Evolutionary conservation across 1,140 invertebrate genomes (phyloP), one percentile per base, ranked within the genome.

Genomic region (Cydia amplana): DNA sequence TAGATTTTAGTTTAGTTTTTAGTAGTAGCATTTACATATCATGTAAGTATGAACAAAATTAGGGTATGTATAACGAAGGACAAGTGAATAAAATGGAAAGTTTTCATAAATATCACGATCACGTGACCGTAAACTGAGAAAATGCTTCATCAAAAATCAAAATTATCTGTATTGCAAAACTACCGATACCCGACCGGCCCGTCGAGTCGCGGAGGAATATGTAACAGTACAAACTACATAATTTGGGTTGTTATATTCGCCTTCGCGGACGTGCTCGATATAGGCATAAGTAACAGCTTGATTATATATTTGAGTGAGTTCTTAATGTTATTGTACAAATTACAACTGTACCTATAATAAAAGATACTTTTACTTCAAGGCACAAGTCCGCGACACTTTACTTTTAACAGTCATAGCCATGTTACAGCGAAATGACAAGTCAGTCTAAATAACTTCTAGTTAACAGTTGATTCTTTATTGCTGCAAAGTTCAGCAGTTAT

Each of bases 111-210:
- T 60, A 60, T 23, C 20, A 60, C 10, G 28, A 67, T 70, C 65
- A 70, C 32, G n/a, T 6, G 28, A 36, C 18, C 9, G 65, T 16
- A 70, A 18, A 18, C 28, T 40, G 18, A 36, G 36, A 40, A 70
- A 70, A 70, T 70, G n/a, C 32, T 70, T 70, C 65, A 70, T 70
- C 32, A 32, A 32, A 36, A 70, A 36, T 70, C 28, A 70, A 36
- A 70, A 70, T 70, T n/a, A 10, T 18, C 25, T 70, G 10, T 36
- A 36, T 70, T 70, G n/a, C 65, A 70, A 60, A 60, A 60, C 20
- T 60, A 60, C 55, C 55, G 20, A 60, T 1, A 10, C 55, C 18
- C 10, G 9, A 70, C 65, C 65, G 65, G 32, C n/a, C 18, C 55
- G 55, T 23, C 55, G 55, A 60, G 55, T 20, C 12, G 36, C 32